phyloP scores from a whole-genome alignment of 2,113 vertebrate species.

The Sinocyclocheilus grahami region DNA sequence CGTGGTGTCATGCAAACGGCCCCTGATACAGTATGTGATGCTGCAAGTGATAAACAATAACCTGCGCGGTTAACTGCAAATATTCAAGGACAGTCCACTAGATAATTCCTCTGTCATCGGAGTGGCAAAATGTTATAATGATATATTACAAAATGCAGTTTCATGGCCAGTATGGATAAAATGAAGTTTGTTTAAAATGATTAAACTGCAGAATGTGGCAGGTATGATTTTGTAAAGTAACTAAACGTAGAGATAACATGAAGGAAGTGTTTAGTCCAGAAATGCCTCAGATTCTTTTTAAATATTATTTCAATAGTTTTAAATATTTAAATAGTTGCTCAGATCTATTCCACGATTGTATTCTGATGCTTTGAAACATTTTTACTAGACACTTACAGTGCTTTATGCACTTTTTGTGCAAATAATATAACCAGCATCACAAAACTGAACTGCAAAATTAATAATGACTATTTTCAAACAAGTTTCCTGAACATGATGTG shows the following conservation, averaged over 20 bases:
- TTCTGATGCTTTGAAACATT: neutral
- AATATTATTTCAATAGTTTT: too few relatives aligned
- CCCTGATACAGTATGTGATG: too few relatives aligned
- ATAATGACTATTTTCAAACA: too few relatives aligned
- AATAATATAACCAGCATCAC: too few relatives aligned
- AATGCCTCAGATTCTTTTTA: constrained; percentile 2
- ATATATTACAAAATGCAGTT: neutral
- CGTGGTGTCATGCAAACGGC: too few relatives aligned
- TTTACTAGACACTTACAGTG: neutral
- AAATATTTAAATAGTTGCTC: neutral
- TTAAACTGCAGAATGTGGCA: neutral
- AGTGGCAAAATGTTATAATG: neutral
- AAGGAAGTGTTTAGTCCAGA: neutral
- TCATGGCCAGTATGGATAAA: neutral
- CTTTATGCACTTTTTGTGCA: neutral
- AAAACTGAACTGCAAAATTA: too few relatives aligned
- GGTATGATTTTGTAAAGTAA: neutral
- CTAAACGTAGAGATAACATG: neutral
- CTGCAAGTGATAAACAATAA: neutral
- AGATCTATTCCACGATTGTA: neutral
- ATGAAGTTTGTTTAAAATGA: neutral
- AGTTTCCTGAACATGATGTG: neutral
- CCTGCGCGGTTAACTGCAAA: neutral
- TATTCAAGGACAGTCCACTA: neutral
- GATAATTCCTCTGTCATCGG: neutral